Percentiles rank a stretch among this genome's conserved stretches.
Evolutionary conservation across 2,888 invertebrate genomes (phyloP).

Genomic region (Camponotus fellah): DNA sequence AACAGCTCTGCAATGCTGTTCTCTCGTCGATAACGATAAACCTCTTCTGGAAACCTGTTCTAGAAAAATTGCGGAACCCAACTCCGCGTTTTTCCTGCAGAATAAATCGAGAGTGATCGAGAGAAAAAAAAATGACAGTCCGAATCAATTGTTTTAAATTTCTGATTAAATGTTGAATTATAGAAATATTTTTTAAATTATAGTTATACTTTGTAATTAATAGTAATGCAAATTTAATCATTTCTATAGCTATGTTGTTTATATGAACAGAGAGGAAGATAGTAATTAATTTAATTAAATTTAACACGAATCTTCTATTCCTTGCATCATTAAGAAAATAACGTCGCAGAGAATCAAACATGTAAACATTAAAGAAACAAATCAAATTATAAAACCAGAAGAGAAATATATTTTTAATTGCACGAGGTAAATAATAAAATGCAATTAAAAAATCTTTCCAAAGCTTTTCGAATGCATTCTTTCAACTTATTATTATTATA

Average conservation of each 20-base stretch:
- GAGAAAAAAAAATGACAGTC: background rate
- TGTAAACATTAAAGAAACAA: background rate
- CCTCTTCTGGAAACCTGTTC: conserved; percentile 13
- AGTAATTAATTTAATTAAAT: conserved; percentile 11
- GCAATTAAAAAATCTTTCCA: background rate
- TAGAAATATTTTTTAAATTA: background rate
- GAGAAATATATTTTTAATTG: background rate
- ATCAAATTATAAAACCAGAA: background rate
- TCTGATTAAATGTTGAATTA: background rate
- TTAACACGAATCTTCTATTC: background rate
- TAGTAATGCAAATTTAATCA: background rate
- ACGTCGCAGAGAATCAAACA: background rate
- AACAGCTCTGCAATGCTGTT: conserved; percentile 60
- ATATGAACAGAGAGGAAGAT: background rate
- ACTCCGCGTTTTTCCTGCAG: background rate
- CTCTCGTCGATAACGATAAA: conserved; percentile 64
- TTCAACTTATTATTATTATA: background rate
- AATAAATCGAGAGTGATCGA: conserved; percentile 17
- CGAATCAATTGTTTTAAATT: background rate
- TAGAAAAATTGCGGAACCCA: conserved; percentile 47
- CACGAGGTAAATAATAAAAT: background rate
- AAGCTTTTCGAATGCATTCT: no score
- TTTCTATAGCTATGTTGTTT: background rate
- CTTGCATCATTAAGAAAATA: background rate
- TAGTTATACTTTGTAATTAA: background rate